Evolutionary conservation across 2,888 invertebrate species (phyloP).

Genomic region (Xestia rhomboidea): DNA sequence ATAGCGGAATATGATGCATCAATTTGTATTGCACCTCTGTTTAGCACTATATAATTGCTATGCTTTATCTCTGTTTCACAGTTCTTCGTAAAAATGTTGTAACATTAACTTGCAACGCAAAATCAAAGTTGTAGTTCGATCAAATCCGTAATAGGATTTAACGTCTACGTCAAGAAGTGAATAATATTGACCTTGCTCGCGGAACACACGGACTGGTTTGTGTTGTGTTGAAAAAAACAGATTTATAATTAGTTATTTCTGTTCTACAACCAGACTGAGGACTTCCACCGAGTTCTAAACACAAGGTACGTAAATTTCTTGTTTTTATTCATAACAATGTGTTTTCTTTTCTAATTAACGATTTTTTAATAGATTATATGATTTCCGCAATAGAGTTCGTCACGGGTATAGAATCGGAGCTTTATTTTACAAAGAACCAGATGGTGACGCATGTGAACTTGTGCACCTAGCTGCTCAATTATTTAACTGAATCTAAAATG

Average conservation of each 20-base stretch:
- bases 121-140: constrained; percentile 24
- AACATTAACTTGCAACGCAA: constrained; percentile 1
- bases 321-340: neutral
- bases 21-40: constrained; percentile 16
- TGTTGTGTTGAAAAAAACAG: constrained; percentile 44
- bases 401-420: constrained; percentile 27
- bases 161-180: constrained; percentile 39
- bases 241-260: constrained; percentile 45
- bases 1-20: neutral
- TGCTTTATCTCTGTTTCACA: neutral
- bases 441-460: constrained; percentile 49
- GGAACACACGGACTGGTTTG: constrained; percentile 56
- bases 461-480: constrained; percentile 14
- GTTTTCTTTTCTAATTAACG: neutral
- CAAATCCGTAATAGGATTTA: constrained; percentile 27
- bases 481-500: constrained; percentile 26
- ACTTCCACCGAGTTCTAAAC: constrained; percentile 5
- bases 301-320: constrained; percentile 50
- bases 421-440: constrained; percentile 23
- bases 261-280: constrained; percentile 18
- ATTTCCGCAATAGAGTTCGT: neutral
- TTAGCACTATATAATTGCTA: neutral
- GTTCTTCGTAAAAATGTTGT: neutral
- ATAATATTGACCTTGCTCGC: constrained; percentile 65
- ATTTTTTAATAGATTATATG: neutral